A percentile compares a stretch with the other conserved stretches of the same genome.
Evolutionary conservation across 92 coral and sea anemone species (phyloP).

Genomic region (Zoanthus sansibaricus): DNA sequence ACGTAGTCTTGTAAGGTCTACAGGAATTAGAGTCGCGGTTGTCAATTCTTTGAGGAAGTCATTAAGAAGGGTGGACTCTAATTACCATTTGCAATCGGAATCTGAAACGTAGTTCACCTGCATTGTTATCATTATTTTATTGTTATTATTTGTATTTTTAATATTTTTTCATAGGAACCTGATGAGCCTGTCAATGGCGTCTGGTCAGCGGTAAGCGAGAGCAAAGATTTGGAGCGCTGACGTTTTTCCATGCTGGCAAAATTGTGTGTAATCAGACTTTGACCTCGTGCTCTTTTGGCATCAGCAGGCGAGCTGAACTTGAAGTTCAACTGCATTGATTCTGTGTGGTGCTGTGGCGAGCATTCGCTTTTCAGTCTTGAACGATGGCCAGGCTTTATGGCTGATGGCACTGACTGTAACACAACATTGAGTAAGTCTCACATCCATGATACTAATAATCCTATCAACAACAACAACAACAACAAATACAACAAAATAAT

Average conservation of each 20-base stretch:
- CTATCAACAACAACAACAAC: no score
- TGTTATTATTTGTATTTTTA: neutral
- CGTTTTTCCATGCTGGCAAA: conserved; percentile 33
- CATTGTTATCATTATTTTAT: neutral
- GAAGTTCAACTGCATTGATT: conserved; percentile 57
- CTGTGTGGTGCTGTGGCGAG: conserved; percentile 61
- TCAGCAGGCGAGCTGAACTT: conserved; percentile 69
- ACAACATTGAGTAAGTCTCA: neutral
- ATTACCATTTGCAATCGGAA: no score
- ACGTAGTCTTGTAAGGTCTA: no score
- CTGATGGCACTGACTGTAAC: conserved; percentile 44
- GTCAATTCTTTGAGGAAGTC: no score
- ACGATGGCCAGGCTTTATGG: conserved; percentile 68
- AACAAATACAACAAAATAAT: no score
- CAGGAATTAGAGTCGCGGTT: no score
- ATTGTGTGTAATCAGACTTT: conserved; percentile 46
- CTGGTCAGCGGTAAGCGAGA: conserved; percentile 22
- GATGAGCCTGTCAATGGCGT: conserved; percentile 63
- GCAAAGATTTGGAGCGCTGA: conserved; percentile 24
- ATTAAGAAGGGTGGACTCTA: no score
- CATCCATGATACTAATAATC: no score
- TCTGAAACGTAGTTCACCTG: neutral
- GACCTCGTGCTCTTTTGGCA: conserved; percentile 65
- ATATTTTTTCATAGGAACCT: neutral
- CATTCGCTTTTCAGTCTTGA: conserved; percentile 77